Percentiles rank a stretch among this genome's conserved stretches.
phyloP scores from a whole-genome alignment of 1,140 invertebrate genomes.

The Trachymyrmex septentrionalis region DNA sequence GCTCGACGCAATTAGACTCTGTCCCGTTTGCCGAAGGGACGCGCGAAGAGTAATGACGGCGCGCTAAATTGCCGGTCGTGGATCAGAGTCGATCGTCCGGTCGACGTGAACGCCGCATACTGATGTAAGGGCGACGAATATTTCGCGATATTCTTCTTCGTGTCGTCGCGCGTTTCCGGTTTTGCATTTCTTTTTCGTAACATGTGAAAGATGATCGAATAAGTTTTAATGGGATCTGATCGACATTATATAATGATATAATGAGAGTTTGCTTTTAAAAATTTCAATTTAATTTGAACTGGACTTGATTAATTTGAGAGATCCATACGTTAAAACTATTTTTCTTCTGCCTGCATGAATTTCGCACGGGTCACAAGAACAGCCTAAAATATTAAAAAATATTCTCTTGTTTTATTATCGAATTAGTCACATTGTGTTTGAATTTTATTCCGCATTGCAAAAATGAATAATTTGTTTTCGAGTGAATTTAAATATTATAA shows the following conservation, averaged over 20 bases:
- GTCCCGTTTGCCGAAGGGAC: slow-evolving; percentile 73
- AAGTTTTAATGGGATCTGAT: background rate
- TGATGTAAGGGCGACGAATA: slow-evolving; percentile 26
- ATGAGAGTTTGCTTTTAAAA: background rate
- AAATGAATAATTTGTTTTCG: background rate
- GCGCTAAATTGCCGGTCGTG: slow-evolving; percentile 71
- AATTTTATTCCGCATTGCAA: background rate
- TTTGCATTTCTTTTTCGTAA: background rate
- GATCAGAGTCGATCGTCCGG: slow-evolving; percentile 54
- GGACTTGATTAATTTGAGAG: background rate
- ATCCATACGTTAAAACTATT: background rate
- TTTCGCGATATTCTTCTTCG: slow-evolving; percentile 1
- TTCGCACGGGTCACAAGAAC: background rate
- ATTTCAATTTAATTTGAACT: background rate
- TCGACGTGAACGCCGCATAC: slow-evolving; percentile 9
- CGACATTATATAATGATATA: background rate
- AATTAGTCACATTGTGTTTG: background rate
- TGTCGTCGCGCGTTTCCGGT: background rate
- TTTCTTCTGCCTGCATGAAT: background rate
- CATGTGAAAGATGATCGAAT: background rate
- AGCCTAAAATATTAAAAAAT: background rate
- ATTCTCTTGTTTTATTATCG: background rate
- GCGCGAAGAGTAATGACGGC: slow-evolving; percentile 73
- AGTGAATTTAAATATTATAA: background rate
- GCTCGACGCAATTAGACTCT: slow-evolving; percentile 77